These are phyloP conservation scores for Ataeniobius toweri DNA, from an alignment of 2,797 vertebrate genomes.

Conservation along the genomic window DNA sequence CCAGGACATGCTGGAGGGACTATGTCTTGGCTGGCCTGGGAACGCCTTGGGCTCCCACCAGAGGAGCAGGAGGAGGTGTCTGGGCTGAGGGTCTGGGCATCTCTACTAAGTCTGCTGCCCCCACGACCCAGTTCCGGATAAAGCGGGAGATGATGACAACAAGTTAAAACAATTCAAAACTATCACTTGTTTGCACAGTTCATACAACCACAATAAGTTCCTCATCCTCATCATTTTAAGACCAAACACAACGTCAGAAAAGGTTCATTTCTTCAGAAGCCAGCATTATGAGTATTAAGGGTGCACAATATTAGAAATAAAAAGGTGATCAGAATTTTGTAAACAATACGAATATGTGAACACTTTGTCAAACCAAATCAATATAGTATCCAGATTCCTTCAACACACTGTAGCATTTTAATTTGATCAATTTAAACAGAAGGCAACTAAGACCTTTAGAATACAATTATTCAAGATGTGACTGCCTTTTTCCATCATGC, in stretches of 20 bases:
- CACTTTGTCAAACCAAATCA: not conserved
- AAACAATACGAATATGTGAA: not conserved
- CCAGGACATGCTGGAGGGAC: no score
- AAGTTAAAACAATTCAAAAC: no score
- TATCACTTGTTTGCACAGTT: not conserved
- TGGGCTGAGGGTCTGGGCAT: no score
- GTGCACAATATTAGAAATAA: not conserved
- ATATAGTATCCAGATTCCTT: not conserved
- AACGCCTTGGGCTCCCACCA: no score
- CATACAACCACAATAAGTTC: not conserved
- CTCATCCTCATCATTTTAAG: not conserved
- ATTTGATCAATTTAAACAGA: no score
- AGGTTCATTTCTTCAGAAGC: not conserved
- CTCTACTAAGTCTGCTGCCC: no score
- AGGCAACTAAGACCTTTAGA: not conserved
- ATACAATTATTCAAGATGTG: not conserved
- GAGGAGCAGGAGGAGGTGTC: no score
- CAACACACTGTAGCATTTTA: no score
- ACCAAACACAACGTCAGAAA: not conserved
- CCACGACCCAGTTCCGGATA: no score
- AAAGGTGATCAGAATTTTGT: not conserved
- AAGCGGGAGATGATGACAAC: no score
- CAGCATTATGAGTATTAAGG: not conserved
- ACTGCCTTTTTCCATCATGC: not conserved
- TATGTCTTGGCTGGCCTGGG: no score